Percentiles rank a stretch among this genome's conserved stretches.
These are phyloP conservation scores for Fistularia commersonii DNA, from an alignment of 2,797 vertebrate genomes.

Conservation along the genomic window DNA sequence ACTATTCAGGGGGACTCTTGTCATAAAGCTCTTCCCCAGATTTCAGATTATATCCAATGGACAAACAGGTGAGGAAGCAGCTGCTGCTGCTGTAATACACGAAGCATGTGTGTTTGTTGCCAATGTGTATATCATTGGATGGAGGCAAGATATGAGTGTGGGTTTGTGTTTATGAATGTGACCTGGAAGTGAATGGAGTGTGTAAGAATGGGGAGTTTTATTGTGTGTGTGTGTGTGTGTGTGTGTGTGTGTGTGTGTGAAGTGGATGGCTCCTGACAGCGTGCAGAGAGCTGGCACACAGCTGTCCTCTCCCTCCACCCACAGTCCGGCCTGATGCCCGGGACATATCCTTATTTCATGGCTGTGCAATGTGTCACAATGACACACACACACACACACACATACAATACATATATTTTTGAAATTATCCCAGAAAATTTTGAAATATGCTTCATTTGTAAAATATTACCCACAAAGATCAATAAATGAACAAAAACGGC, in stretches of 20 bases:
- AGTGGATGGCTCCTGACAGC: slow-evolving; percentile 43
- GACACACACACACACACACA: slow-evolving; percentile 15
- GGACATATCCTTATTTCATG: slow-evolving; percentile 27
- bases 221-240: no score
- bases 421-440: no score
- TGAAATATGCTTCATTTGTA: no score
- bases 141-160: neutral
- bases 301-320: slow-evolving; percentile 38
- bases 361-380: slow-evolving; percentile 10
- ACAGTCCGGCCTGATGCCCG: slow-evolving; percentile 39
- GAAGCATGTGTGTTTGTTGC: slow-evolving; percentile 3
- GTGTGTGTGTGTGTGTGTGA: slow-evolving; percentile 15
- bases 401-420: neutral
- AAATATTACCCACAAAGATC: no score
- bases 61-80: no score
- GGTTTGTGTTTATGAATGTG: slow-evolving; percentile 5
- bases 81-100: slow-evolving; percentile 13
- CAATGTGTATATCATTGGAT: neutral
- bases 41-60: no score
- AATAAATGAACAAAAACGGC: no score
- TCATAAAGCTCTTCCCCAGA: no score
- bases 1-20: no score
- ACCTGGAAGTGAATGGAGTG: slow-evolving; percentile 1
- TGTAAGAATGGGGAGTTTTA: neutral
- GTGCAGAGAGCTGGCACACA: slow-evolving; percentile 46